Base-by-base conservation (phyloP, 1,140 invertebrate species). In the Fopius arisanus region DNA sequence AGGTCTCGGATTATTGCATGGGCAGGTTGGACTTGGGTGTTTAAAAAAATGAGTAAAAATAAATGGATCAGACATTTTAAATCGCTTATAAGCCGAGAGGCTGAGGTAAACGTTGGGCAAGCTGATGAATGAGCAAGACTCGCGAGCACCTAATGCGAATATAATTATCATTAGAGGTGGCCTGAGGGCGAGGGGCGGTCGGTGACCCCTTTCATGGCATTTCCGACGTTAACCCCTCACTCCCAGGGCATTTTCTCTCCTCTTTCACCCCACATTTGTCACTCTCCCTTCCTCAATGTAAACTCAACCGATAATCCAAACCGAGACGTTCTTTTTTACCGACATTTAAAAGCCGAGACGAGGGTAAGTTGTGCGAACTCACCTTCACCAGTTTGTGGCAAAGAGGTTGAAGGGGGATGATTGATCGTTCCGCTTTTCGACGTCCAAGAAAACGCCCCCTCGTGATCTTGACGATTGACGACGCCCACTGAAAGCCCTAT, bases 341-440 rank as follows among this genome's bases (percentile, higher is more conserved):
- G 43, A 48, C 43, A 14, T 48, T 48, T 33, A 33, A 66, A 66
- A 19, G 63, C 23, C 37, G 63, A 33, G 19, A 31, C 10, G 29
- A 63, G 54, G 48, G 28, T 62, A 62, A 63, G 48, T 37, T 71
- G 41, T 16, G 31, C 29, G 21, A 71, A 70, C 19, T 70, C 48
- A 33, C 48, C 23, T 70, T 29, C 31, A 54, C 26, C 54, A 33
- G 29, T 63, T 23, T 51, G 51, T 12, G 29, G 51, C 19, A 37
- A 33, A 21, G 69, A 37, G 67, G 26, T 31, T 14, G 37, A 54
- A 28, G 67, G 71, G 67, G 75, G 62, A 73, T 76, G 75, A 76
- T 76, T 76, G 72, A 76, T 76, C 75, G 75, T 76, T 72, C 65
- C 70, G 71, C 75, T 73, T 76, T 76, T 76, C 65, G 75, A 76